Base-by-base conservation (phyloP, 92 coral and sea anemone genomes). In the Ricordea florida region DNA sequence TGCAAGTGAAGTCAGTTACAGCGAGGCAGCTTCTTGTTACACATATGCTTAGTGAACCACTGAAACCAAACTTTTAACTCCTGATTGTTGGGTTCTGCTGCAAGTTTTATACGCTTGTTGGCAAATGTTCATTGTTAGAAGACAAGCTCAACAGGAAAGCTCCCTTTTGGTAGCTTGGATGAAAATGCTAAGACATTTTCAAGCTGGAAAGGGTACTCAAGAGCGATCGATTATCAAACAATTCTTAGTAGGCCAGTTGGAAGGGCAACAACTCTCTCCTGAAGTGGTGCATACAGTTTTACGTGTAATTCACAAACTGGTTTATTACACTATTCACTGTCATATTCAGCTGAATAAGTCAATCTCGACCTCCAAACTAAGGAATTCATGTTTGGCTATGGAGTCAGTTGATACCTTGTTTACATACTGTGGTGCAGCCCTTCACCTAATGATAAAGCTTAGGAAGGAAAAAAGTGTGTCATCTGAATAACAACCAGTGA, bases 231-330 rank as follows among this genome's bases (percentile, higher is more conserved):
- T 69, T 10, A 38, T 69, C 32, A 35, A 69, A 49, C 30, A 23
- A 34, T 57, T 72, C 41, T 31, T 72, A 16, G 68, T 42, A 22
- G 62, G 33, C 48, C 47, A 42, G 48, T 42, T 21, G 48, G 48
- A 42, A 42, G 48, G 48, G 17, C 48, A 22, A 36, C 52, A 43
- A n/a, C 57, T 44, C 55, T 17, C 32, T 34, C 23, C 16, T 10
- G 67, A 71, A 33, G 63, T 56, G 46, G 80, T 71, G 34, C 83
- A 70, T 24, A 60, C 59, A 15, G 79, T 69, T 59, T 20, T 70
- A 38, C 47, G 73, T 61, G 72, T 80, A 1, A 46, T 80, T n/a
- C 86, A 70, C 66, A 32, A 81, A 50, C 28, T 78, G 76, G 77
- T 56, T 41, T 56, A 66, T 11, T 25, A 36, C 34, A 44, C 43